Evolutionary conservation across 2,113 vertebrate species (phyloP).

Genomic region (Prunella himalayana): DNA sequence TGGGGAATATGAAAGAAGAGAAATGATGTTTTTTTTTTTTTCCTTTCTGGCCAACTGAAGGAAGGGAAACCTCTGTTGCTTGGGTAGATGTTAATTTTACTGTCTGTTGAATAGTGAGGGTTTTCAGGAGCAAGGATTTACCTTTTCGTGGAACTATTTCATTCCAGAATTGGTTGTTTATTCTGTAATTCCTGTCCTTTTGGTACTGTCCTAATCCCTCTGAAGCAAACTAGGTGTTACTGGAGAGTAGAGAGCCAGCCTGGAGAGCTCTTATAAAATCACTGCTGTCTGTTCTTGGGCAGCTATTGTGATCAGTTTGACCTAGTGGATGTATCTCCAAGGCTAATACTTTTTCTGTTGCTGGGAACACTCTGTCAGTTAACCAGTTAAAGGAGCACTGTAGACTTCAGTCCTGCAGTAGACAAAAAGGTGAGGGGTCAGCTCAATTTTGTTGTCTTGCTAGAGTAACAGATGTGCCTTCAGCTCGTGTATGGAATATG

Average conservation of each 20-base stretch:
- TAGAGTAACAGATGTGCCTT: background rate
- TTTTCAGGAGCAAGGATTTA: background rate
- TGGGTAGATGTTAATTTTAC: background rate
- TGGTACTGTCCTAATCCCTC: background rate
- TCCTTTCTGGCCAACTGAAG: background rate
- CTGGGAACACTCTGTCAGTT: background rate
- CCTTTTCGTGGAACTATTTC: background rate
- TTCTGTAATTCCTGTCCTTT: background rate
- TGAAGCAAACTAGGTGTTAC: background rate
- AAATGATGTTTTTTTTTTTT: background rate
- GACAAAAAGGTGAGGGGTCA: background rate
- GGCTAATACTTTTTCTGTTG: background rate
- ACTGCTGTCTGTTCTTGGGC: background rate
- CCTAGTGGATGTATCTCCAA: background rate
- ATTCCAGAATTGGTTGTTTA: background rate
- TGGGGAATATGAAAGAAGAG: background rate
- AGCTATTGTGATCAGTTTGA: background rate
- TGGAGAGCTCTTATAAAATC: background rate
- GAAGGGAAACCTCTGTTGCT: background rate
- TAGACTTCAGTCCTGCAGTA: background rate
- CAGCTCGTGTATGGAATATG: background rate
- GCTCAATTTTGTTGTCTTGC: background rate
- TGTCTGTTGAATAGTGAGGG: background rate
- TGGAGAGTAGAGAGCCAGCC: background rate
- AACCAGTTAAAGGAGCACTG: background rate